Evolutionary conservation across 2,888 invertebrate species (phyloP), one percentile per base, ranked within the genome.

Genomic region (Troides aeacus): DNA sequence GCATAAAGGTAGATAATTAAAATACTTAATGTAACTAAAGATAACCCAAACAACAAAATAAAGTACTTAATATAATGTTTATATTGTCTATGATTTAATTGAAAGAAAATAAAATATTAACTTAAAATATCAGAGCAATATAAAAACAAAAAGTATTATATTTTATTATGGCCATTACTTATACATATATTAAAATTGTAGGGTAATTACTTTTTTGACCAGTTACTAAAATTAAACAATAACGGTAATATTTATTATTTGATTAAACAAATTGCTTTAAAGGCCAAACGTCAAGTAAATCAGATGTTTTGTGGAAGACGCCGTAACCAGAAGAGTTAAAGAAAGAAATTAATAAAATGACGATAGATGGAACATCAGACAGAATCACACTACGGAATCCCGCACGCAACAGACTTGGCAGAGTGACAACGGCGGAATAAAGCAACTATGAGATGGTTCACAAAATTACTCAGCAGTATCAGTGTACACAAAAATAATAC

Each of bases 381-480:
- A 66, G 46, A 62, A 69, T 69, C 53, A 61, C 56, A 39, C 62
- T 62, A 65, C 64, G 68, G 56, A 63, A 72, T 68, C 68, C 64
- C 59, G 70, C 64, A 72, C 73, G 72, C 71, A 76, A 76, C 71
- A 71, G 66, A 75, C 70, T 79, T 79, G 79, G 79, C 79, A 79
- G 60, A 67, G 77, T 78, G 78, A 75, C 79, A 79, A 78, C 75
- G 75, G 71, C 74, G 74, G 61, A 75, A 73, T 73, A 75, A 74
- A 72, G 73, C 73, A 64, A 64, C 71, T 65, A 50, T 60, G 23
- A 66, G 53, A 63, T 70, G 36, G 70, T 67, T 64, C 70, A 64
- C 72, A 69, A 79, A 76, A 78, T 79, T 79, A 79, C 78, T 79
- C 79, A 79, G 79, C 79, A 78, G 69, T 70, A 76, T 75, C 70